Percentiles rank a stretch among this genome's conserved stretches.
These are phyloP conservation scores for Hipposideros larvatus DNA, from an alignment of 2,797 vertebrate species.

Conservation along the genomic window DNA sequence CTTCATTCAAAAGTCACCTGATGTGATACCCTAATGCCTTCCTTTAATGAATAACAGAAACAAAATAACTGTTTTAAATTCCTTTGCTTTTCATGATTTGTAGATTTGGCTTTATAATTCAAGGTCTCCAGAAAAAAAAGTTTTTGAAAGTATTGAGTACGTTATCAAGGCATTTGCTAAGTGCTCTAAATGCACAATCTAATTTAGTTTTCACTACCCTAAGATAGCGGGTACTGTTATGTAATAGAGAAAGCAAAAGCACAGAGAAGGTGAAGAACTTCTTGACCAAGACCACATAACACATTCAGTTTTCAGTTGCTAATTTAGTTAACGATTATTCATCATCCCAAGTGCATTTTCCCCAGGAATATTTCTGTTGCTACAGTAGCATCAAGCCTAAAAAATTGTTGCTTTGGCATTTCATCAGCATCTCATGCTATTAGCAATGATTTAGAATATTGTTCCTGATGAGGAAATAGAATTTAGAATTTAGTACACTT, in stretches of 20 bases:
- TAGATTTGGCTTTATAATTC: conserved; percentile 28
- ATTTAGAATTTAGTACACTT: not conserved
- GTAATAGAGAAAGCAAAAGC: not conserved
- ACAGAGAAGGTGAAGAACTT: not conserved
- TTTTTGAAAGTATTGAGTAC: not conserved
- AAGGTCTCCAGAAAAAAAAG: not conserved
- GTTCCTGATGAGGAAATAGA: not conserved
- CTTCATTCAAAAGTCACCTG: not conserved
- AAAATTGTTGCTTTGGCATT: not conserved
- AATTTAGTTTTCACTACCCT: not conserved
- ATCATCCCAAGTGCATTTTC: not conserved
- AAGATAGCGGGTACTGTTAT: not conserved
- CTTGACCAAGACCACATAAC: not conserved
- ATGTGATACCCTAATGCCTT: not conserved
- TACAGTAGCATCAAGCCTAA: not conserved
- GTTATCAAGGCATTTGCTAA: conserved; percentile 34
- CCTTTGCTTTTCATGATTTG: conserved; percentile 24
- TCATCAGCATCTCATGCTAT: not conserved
- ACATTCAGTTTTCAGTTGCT: not conserved
- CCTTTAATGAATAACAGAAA: not conserved
- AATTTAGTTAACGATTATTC: not conserved
- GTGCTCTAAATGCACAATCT: not conserved
- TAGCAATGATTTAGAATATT: not conserved
- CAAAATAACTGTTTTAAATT: not conserved
- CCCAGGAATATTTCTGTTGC: not conserved